These are phyloP conservation scores for Sturnira hondurensis DNA, from an alignment of 2,113 vertebrate genomes.

Conservation along the genomic window DNA sequence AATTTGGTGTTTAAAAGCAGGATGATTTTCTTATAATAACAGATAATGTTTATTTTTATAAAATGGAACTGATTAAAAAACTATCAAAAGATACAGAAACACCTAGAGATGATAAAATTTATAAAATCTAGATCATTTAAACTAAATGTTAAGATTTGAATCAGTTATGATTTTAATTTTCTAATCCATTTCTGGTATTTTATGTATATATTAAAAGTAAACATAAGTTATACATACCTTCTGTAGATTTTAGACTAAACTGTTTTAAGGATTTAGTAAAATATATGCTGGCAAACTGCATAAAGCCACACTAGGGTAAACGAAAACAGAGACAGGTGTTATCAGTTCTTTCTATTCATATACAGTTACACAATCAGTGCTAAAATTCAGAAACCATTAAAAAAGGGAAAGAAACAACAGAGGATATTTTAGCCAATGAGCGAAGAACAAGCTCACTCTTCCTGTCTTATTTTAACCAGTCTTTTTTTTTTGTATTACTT, in stretches of 20 bases:
- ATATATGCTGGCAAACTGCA: neutral
- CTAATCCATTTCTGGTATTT: neutral
- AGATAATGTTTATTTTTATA: neutral
- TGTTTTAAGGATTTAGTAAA: conserved; percentile 27
- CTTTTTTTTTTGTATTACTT: conserved; percentile 12
- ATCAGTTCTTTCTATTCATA: conserved; percentile 11
- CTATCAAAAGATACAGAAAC: neutral
- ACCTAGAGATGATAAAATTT: conserved; percentile 6
- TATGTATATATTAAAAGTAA: neutral
- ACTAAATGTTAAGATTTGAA: conserved; percentile 21
- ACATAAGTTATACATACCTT: neutral
- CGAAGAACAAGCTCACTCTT: conserved; percentile 44
- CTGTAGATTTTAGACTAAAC: conserved; percentile 28
- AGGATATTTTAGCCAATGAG: conserved; percentile 37
- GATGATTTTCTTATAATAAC: neutral
- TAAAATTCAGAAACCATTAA: conserved; percentile 8
- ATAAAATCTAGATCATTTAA: neutral
- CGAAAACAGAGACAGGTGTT: conserved; percentile 17
- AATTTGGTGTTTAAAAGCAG: neutral
- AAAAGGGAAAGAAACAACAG: neutral
- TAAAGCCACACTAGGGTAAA: conserved; percentile 16
- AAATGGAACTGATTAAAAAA: conserved; percentile 12
- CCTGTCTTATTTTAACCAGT: conserved; percentile 39
- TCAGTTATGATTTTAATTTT: neutral
- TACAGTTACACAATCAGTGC: neutral